Percentiles rank a stretch among this genome's conserved stretches.
Evolutionary conservation across 2,888 invertebrate species (phyloP).

Genomic region (Trisateles emortualis): DNA sequence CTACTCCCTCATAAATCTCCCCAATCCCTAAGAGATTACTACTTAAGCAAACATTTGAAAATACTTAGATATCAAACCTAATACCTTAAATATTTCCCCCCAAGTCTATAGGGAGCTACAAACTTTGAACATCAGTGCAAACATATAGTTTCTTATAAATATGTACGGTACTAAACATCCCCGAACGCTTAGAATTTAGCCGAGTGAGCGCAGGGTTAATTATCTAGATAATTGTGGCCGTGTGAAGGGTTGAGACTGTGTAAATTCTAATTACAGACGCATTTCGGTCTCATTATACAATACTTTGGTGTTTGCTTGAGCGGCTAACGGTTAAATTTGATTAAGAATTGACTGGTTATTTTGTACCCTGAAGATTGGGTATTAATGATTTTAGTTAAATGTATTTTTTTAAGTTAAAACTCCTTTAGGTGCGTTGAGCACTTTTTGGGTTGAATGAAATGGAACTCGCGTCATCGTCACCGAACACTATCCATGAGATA

Average conservation of each 20-base stretch:
- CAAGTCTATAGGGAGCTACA: constrained; percentile 11
- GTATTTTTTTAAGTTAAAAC: too few relatives aligned
- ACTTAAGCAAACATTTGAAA: constrained; percentile 34
- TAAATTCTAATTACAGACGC: constrained; percentile 41
- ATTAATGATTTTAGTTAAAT: constrained; percentile 1
- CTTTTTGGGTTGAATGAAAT: too few relatives aligned
- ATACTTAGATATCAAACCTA: constrained; percentile 26
- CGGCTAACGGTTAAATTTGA: constrained; percentile 25
- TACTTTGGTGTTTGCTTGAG: constrained; percentile 23
- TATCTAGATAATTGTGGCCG: constrained; percentile 53
- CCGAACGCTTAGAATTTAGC: constrained; percentile 26
- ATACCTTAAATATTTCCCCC: constrained; percentile 27
- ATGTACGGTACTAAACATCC: constrained; percentile 29
- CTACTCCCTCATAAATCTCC: constrained; percentile 8
- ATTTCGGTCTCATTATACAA: constrained; percentile 28
- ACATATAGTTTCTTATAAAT: constrained; percentile 35
- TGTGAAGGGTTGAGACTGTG: constrained; percentile 41
- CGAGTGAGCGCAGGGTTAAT: constrained; percentile 45
- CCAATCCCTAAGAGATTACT: constrained; percentile 6
- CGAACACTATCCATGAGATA: too few relatives aligned
- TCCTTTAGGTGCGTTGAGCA: too few relatives aligned
- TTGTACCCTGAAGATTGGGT: background rate
- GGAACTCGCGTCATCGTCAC: too few relatives aligned
- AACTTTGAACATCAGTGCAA: constrained; percentile 33
- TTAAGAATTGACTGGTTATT: constrained; percentile 17